These are phyloP conservation scores for Holacanthus passer DNA, from an alignment of 2,113 vertebrate species.

Conservation along the genomic window DNA sequence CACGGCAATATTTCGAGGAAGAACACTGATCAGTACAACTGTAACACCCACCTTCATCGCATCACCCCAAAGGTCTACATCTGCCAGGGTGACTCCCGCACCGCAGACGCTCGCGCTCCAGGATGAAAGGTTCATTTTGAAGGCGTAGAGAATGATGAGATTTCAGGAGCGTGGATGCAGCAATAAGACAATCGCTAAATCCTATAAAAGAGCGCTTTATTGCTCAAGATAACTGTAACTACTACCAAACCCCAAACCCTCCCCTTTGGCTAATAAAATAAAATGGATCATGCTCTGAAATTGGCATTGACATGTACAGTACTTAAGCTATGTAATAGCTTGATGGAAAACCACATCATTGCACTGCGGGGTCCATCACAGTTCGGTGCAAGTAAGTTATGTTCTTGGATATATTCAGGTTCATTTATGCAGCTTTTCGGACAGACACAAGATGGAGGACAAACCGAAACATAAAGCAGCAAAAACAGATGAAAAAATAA, in stretches of 20 bases:
- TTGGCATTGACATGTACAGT: conserved; percentile 25
- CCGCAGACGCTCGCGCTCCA: background rate
- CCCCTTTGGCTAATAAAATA: conserved; percentile 50
- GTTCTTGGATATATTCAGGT: background rate
- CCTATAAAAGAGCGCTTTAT: conserved; percentile 45
- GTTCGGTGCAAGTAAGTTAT: background rate
- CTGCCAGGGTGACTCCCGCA: background rate
- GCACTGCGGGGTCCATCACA: background rate
- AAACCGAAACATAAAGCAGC: background rate
- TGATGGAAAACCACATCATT: conserved; percentile 9
- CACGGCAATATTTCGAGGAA: background rate
- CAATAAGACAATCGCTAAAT: conserved; percentile 37
- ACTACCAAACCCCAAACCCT: conserved; percentile 39
- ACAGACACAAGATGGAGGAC: background rate
- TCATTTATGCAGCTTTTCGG: conserved; percentile 7
- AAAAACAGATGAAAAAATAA: background rate
- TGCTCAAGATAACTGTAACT: conserved; percentile 57
- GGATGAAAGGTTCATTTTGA: conserved; percentile 36
- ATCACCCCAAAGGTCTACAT: background rate
- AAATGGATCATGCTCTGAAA: conserved; percentile 36
- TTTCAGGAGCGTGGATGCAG: conserved; percentile 20
- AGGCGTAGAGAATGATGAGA: conserved; percentile 35
- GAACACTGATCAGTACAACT: background rate
- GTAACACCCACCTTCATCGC: background rate
- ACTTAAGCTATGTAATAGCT: conserved; percentile 13